Conservation (phyloP, 2,888 invertebrate species). For the Strigamia maritima region DNA sequence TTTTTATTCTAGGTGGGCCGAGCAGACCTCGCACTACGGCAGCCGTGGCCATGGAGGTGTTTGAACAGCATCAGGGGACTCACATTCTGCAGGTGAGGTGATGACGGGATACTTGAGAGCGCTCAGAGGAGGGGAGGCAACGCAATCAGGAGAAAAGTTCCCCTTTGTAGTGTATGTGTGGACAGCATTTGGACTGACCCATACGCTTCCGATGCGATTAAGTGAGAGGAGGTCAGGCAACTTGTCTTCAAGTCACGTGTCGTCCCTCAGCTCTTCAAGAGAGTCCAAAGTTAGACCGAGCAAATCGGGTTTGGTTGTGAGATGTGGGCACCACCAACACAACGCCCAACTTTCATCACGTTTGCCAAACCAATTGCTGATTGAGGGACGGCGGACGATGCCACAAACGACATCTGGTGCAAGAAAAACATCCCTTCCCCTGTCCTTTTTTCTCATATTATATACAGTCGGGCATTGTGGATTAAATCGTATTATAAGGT, state of each 20-base stretch:
- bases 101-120: not conserved
- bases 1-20: slow-evolving; percentile 45
- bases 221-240: not conserved
- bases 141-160: not conserved
- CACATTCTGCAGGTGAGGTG: slow-evolving; percentile 86
- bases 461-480: not conserved
- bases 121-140: not conserved
- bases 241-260: not conserved
- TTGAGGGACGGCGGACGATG: not conserved
- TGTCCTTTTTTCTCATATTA: not conserved
- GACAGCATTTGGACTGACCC: not conserved
- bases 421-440: not conserved
- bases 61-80: slow-evolving; percentile 95
- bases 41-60: slow-evolving; percentile 71
- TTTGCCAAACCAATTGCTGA: slow-evolving; percentile 34
- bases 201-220: not conserved
- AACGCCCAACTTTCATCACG: slow-evolving; percentile 36
- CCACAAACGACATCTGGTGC: not conserved
- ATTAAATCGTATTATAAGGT: not conserved
- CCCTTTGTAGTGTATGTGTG: not conserved
- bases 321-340: not conserved
- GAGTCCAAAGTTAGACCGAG: not conserved
- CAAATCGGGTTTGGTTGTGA: not conserved
- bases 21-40: slow-evolving; percentile 47
- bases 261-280: not conserved